These are phyloP conservation scores for Pseudochirops corinnae DNA, from an alignment of 2,797 vertebrate species.

Conservation along the genomic window DNA sequence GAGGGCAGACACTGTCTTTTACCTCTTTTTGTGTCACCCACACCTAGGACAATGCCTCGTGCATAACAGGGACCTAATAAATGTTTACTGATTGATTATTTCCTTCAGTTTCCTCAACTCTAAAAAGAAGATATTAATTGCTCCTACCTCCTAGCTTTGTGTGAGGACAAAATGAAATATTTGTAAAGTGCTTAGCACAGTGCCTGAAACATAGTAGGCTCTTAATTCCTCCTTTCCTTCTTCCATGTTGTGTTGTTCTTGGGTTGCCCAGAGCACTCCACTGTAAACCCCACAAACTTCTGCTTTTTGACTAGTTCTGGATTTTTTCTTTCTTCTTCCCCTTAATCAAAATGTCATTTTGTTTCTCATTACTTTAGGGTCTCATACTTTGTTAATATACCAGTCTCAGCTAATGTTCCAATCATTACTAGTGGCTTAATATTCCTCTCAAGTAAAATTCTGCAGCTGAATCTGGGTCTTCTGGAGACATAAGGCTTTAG, in stretches of 20 bases:
- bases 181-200: background rate
- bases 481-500: background rate
- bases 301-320: background rate
- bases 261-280: background rate
- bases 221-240: background rate
- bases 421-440: conserved; percentile 27
- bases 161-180: background rate
- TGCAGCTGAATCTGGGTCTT: background rate
- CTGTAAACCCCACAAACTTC: background rate
- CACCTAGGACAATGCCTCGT: background rate
- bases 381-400: conserved; percentile 35
- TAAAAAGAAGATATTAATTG: background rate
- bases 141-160: background rate
- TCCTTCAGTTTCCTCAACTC: background rate
- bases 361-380: conserved; percentile 20
- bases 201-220: background rate
- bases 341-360: conserved; percentile 20
- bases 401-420: conserved; percentile 17
- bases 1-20: background rate
- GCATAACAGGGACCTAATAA: background rate
- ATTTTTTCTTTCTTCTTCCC: background rate
- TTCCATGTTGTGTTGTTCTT: background rate
- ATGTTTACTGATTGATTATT: background rate
- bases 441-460: conserved; percentile 25
- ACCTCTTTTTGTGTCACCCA: background rate